These are phyloP conservation scores for Drosophila hamatofila DNA, from an alignment of 2,888 invertebrate species.

Conservation along the genomic window DNA sequence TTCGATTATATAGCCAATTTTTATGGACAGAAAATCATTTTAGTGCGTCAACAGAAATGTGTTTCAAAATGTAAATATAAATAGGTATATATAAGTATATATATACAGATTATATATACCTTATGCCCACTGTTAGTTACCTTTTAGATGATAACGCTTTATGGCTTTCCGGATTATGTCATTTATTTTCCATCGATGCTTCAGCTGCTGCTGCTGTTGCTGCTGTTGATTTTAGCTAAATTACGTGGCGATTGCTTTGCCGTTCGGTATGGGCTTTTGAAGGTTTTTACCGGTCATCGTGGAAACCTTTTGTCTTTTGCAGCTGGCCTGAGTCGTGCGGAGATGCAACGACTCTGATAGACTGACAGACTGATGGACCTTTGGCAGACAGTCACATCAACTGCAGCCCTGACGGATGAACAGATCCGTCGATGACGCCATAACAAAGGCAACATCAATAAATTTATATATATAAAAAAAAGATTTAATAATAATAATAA, in stretches of 20 bases:
- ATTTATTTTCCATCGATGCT: slow-evolving; percentile 22
- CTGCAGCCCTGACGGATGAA: slow-evolving; percentile 41
- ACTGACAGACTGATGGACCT: slow-evolving; percentile 45
- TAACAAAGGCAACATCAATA: slow-evolving; percentile 16
- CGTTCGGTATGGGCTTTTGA: slow-evolving; percentile 49
- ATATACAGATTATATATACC: not conserved
- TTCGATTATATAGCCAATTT: not conserved
- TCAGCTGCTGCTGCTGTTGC: not conserved
- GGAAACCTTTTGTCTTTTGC: slow-evolving; percentile 61
- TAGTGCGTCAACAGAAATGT: slow-evolving; percentile 2
- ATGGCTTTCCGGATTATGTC: slow-evolving; percentile 63
- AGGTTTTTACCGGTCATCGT: slow-evolving; percentile 55
- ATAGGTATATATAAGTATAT: not conserved
- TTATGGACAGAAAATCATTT: not conserved
- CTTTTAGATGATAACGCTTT: slow-evolving; percentile 31
- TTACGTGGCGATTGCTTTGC: slow-evolving; percentile 35
- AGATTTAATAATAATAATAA: slow-evolving; percentile 9
- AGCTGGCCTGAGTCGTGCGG: slow-evolving; percentile 48
- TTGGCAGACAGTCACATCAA: slow-evolving; percentile 1
- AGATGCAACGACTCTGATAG: slow-evolving; percentile 65
- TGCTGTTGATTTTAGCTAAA: slow-evolving; percentile 19
- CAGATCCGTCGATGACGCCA: slow-evolving; percentile 58
- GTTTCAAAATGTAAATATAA: not conserved
- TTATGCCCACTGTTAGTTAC: slow-evolving; percentile 11
- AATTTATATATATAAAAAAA: slow-evolving; percentile 6